Evolutionary conservation across 2,888 invertebrate genomes (phyloP), one percentile per base, ranked within the genome.

Genomic region (Ischnura elegans): DNA sequence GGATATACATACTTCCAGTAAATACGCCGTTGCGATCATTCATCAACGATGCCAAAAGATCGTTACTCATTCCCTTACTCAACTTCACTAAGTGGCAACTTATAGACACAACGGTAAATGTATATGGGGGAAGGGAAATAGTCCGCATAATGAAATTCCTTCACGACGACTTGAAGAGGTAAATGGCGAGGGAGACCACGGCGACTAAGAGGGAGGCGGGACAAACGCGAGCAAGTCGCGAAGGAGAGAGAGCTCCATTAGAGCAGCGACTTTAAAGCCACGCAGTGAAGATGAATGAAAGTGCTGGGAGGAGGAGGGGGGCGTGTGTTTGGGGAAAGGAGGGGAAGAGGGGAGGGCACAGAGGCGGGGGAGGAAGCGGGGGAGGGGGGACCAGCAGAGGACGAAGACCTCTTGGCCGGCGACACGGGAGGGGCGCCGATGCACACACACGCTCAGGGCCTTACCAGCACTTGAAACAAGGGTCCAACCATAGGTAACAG

Each of bases 281-380:
- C 29, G 76, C 76, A 76, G 76, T 36, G 76, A 76, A 36, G 36
- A 76, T 76, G 76, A 76, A 76, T 76, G 76, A 76, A 76, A 76
- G 36, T 29, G 10, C 29, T 25, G 25, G 76, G 2, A 13, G 87
- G 21, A 42, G 10, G 55, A 46, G 55, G 55, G n/a, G n/a, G n/a
- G n/a, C n/a, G n/a, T n/a, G n/a, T n/a, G n/a, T n/a, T n/a, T n/a
- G n/a, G n/a, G n/a, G n/a, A n/a, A n/a, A 55, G 55, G 21, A 61
- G 61, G 61, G 21, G 61, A 21, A 13, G 29, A 25, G 55, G 29
- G 42, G 55, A 51, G 25, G n/a, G 21, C 5, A 42, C 5, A 47
- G 36, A 36, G n/a, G 29, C 21, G 51, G 19, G 10, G n/a, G 51
- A 2, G 46, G 47, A 47, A 29, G 87, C n/a, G 87, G 13, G 87